Evolutionary conservation across 53 echinoderm and acorn worm genomes (phyloP).

Genomic region (Paelopatides confundens): DNA sequence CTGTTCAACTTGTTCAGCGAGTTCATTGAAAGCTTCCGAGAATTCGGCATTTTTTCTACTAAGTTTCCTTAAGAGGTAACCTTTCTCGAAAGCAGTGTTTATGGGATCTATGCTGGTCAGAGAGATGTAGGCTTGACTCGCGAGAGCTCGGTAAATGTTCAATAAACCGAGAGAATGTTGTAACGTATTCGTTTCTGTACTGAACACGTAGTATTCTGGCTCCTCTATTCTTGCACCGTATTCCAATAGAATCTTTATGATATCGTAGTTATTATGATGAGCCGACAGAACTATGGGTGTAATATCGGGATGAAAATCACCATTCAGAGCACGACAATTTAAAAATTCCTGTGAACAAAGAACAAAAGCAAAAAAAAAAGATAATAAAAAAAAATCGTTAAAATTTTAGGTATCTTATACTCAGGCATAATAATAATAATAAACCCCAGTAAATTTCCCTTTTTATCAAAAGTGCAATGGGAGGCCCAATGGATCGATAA

Average conservation of each 20-base stretch:
- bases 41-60: constrained; percentile 91
- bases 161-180: constrained; percentile 96
- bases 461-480: too few relatives aligned
- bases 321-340: constrained; percentile 94
- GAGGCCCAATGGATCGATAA: too few relatives aligned
- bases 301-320: constrained; percentile 99
- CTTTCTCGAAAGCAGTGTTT: constrained; percentile 97
- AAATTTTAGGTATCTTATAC: too few relatives aligned
- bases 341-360: constrained; percentile 78
- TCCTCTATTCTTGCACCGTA: constrained; percentile 98
- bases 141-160: constrained; percentile 95
- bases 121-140: constrained; percentile 97
- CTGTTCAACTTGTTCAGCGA: constrained; percentile 94
- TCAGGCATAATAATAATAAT: too few relatives aligned
- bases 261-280: constrained; percentile 99
- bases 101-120: constrained; percentile 96
- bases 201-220: constrained; percentile 95
- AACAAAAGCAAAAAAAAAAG: neutral
- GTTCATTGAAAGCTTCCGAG: constrained; percentile 82
- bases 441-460: too few relatives aligned
- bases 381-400: neutral
- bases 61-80: constrained; percentile 89
- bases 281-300: constrained; percentile 97
- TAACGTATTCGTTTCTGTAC: constrained; percentile 92
- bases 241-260: constrained; percentile 94